Percentiles rank a stretch among this genome's conserved stretches.
These are phyloP conservation scores for Rutpela maculata DNA, from an alignment of 2,888 invertebrate species.

Conservation along the genomic window DNA sequence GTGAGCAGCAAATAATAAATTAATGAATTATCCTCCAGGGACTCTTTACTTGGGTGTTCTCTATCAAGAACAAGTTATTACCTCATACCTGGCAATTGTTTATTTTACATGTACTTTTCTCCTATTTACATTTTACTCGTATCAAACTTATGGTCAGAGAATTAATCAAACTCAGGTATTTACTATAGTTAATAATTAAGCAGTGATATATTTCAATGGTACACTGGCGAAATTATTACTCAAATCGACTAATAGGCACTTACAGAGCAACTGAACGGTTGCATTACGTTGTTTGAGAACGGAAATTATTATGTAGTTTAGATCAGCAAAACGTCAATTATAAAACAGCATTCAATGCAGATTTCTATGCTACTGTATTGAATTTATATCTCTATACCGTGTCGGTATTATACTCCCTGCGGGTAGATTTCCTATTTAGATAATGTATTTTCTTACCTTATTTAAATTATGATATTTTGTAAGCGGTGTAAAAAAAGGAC, in stretches of 20 bases:
- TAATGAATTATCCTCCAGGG: no score
- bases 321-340: constrained; percentile 59
- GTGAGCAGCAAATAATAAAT: no score
- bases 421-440: constrained; percentile 37
- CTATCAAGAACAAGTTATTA: not conserved
- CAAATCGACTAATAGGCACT: constrained; percentile 51
- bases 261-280: constrained; percentile 35
- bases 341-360: constrained; percentile 61
- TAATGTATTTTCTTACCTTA: constrained; percentile 40
- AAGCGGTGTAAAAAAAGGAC: not conserved
- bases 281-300: constrained; percentile 55
- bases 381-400: constrained; percentile 53
- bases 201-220: constrained; percentile 51
- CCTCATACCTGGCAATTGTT: not conserved
- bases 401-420: constrained; percentile 44
- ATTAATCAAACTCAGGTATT: constrained; percentile 45
- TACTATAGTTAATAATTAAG: constrained; percentile 47
- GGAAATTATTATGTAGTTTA: constrained; percentile 62
- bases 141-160: constrained; percentile 35
- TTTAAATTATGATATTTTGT: constrained; percentile 33
- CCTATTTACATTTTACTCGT: not conserved
- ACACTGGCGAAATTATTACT: constrained; percentile 50
- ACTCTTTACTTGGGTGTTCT: not conserved
- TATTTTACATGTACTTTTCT: not conserved
- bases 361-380: constrained; percentile 59